These are phyloP conservation scores for Rousettus madagascariensis DNA, from an alignment of 2,797 vertebrate species.

Conservation along the genomic window DNA sequence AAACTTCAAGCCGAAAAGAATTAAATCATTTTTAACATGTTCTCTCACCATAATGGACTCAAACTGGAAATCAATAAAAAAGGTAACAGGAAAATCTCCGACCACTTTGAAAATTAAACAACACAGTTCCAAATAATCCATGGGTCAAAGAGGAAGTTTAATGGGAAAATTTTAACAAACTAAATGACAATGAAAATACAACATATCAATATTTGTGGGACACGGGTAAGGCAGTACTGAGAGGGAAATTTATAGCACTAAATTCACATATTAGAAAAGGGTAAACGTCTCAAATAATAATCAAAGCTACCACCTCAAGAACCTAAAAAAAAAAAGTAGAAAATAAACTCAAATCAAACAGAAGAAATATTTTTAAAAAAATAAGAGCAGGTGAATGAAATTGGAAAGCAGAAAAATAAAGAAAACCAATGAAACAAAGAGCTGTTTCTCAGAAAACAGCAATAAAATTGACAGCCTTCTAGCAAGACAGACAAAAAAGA, in stretches of 20 bases:
- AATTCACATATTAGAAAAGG: neutral
- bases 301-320: neutral
- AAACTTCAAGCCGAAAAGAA: conserved; percentile 8
- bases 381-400: neutral
- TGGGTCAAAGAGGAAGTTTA: neutral
- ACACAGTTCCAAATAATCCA: neutral
- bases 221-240: neutral
- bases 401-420: neutral
- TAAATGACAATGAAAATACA: neutral
- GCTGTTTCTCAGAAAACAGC: neutral
- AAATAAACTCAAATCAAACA: neutral
- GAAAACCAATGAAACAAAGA: neutral
- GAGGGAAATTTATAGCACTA: neutral
- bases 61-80: conserved; percentile 12
- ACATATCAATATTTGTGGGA: neutral
- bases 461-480: neutral
- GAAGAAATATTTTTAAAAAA: neutral
- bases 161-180: neutral
- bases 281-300: neutral
- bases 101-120: conserved; percentile 21
- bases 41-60: neutral
- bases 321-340: neutral
- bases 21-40: neutral
- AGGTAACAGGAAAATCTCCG: neutral
- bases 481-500: neutral